These are phyloP conservation scores for Lamprologus ornatipinnis DNA, from an alignment of 2,113 vertebrate genomes.

Conservation along the genomic window DNA sequence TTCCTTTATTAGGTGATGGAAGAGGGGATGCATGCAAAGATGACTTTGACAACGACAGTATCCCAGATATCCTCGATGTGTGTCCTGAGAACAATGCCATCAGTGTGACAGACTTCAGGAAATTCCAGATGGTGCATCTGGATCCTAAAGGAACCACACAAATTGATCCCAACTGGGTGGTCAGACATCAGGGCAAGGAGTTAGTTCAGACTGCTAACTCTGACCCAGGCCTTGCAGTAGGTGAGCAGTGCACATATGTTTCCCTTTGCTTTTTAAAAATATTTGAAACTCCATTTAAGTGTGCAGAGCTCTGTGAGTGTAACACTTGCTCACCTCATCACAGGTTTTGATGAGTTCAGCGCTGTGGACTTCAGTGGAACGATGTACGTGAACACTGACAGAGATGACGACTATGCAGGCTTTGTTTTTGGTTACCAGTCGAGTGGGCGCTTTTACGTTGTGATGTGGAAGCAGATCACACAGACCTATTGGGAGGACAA, in stretches of 20 bases:
- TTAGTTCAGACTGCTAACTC: slow-evolving; percentile 97
- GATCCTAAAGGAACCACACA: slow-evolving; percentile 98
- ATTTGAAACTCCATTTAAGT: neutral
- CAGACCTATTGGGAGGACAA: slow-evolving; percentile 98
- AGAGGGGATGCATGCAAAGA: slow-evolving; percentile 94
- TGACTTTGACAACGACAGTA: slow-evolving; percentile 92
- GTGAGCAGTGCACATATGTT: slow-evolving; percentile 66
- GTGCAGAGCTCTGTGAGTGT: neutral
- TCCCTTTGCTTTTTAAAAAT: neutral
- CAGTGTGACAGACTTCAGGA: slow-evolving; percentile 91
- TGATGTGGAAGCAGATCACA: slow-evolving; percentile 99
- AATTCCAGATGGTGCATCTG: slow-evolving; percentile 98
- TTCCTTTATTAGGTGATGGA: slow-evolving; percentile 78
- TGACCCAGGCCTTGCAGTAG: slow-evolving; percentile 94
- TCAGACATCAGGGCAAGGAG: slow-evolving; percentile 95
- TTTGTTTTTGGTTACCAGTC: slow-evolving; percentile 98
- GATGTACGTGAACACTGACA: slow-evolving; percentile 95
- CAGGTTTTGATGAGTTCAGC: slow-evolving; percentile 93
- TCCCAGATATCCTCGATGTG: slow-evolving; percentile 90
- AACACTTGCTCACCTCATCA: neutral
- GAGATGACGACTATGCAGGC: slow-evolving; percentile 94
- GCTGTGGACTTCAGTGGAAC: slow-evolving; percentile 97
- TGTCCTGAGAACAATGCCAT: slow-evolving; percentile 94
- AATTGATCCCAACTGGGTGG: slow-evolving; percentile 98
- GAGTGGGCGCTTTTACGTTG: slow-evolving; percentile 91